Evolutionary conservation across 2,888 invertebrate genomes (phyloP).

Genomic region (Ferrisia virgata): DNA sequence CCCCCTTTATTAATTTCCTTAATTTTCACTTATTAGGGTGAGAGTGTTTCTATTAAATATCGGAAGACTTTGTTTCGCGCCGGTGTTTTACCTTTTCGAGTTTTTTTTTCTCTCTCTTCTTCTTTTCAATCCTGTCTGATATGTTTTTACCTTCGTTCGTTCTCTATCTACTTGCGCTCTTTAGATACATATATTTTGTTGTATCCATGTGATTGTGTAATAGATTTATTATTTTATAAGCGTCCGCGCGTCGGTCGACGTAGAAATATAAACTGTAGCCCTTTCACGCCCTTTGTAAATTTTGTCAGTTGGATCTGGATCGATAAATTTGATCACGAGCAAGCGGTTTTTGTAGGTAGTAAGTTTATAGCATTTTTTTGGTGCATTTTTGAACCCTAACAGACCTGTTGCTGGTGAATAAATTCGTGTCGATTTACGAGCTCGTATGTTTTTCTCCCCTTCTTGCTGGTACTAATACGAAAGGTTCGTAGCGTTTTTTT

Average conservation of each 20-base stretch:
- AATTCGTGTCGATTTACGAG: slow-evolving; percentile 14
- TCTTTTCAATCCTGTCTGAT: not conserved
- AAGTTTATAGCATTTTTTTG: not conserved
- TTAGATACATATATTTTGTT: not conserved
- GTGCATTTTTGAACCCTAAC: not conserved
- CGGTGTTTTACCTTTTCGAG: not conserved
- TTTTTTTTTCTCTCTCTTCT: not conserved
- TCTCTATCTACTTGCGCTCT: not conserved
- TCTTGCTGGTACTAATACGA: not conserved
- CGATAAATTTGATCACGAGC: not conserved
- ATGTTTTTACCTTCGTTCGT: too few relatives aligned
- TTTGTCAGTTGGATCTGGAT: not conserved
- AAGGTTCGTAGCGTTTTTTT: not conserved
- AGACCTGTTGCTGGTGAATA: not conserved
- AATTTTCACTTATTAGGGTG: slow-evolving; percentile 45
- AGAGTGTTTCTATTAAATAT: slow-evolving; percentile 29
- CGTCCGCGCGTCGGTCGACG: too few relatives aligned
- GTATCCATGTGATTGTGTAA: not conserved
- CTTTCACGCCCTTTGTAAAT: slow-evolving; percentile 14
- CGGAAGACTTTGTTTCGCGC: not conserved
- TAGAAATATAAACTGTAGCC: not conserved
- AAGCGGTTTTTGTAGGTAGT: too few relatives aligned
- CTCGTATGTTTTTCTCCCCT: not conserved
- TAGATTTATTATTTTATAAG: slow-evolving; percentile 8
- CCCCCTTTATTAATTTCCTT: slow-evolving; percentile 40